Conservation (phyloP, 2,888 invertebrate genomes). For the Schrankia costaestrigalis region DNA sequence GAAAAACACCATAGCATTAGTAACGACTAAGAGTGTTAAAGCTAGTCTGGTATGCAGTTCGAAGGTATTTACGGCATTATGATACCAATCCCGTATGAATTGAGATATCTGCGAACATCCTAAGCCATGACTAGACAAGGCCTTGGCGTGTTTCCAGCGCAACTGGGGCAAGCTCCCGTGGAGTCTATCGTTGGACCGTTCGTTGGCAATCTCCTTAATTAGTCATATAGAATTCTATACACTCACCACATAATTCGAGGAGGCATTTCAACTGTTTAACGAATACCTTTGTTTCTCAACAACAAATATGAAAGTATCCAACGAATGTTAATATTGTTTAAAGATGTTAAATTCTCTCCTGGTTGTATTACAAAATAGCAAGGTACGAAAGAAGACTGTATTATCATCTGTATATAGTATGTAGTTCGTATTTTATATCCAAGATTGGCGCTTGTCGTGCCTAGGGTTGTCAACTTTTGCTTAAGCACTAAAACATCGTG, state of each 20-base stretch:
- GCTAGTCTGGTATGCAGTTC: background rate
- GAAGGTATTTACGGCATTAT: conserved; percentile 27
- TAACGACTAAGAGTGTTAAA: too few species aligned
- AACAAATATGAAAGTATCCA: conserved; percentile 17
- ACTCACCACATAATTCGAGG: conserved; percentile 29
- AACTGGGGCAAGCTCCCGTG: conserved; percentile 64
- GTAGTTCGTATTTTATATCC: too few species aligned
- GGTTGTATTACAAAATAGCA: too few species aligned
- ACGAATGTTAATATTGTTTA: conserved; percentile 25
- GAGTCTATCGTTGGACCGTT: conserved; percentile 64
- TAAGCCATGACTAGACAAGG: conserved; percentile 51
- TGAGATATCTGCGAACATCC: conserved; percentile 46
- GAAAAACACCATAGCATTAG: too few species aligned
- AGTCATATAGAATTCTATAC: conserved; percentile 54
- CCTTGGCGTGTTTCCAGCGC: conserved; percentile 67
- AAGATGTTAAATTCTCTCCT: too few species aligned
- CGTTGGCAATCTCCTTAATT: conserved; percentile 70
- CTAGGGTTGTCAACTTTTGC: too few species aligned
- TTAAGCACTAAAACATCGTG: too few species aligned
- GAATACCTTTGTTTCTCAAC: conserved; percentile 28
- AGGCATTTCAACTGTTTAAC: conserved; percentile 30
- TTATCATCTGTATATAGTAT: too few species aligned
- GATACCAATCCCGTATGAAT: conserved; percentile 35
- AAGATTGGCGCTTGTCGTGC: too few species aligned
- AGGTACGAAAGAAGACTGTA: too few species aligned